A percentile compares a stretch with the other conserved stretches of the same genome.
Evolutionary conservation across 2,888 invertebrate species (phyloP).

Genomic region (Heliconius charithonia): DNA sequence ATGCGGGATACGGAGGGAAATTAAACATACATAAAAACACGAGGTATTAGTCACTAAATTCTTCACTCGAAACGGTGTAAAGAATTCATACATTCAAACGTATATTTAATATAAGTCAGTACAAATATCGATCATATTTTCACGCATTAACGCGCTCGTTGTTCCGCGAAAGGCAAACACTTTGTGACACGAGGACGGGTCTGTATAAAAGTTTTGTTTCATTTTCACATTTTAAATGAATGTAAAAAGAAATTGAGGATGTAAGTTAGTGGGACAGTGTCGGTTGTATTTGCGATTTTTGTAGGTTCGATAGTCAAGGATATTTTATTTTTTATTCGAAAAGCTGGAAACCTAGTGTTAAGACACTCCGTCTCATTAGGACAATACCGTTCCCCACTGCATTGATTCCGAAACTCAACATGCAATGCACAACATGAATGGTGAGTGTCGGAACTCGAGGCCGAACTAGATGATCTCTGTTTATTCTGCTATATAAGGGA

Average conservation of each 20-base stretch:
- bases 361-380: neutral
- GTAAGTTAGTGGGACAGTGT: neutral
- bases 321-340: neutral
- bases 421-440: too few relatives aligned
- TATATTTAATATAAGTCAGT: constrained; percentile 2
- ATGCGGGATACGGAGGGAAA: neutral
- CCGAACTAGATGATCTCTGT: too few relatives aligned
- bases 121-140: neutral
- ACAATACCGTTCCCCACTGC: neutral
- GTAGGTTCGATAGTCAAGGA: neutral
- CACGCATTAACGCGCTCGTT: constrained; percentile 13
- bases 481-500: too few relatives aligned
- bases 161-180: constrained; percentile 5
- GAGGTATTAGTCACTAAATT: neutral
- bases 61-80: neutral
- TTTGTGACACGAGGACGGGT: neutral
- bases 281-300: neutral
- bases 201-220: neutral
- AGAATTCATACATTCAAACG: neutral
- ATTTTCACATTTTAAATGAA: neutral
- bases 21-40: neutral
- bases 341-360: neutral
- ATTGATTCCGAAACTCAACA: too few relatives aligned
- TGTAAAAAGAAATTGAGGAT: neutral
- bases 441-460: neutral